Evolutionary conservation across 2,888 invertebrate species (phyloP), one percentile per base, ranked within the genome.

Genomic region (Drosophila algonquin): DNA sequence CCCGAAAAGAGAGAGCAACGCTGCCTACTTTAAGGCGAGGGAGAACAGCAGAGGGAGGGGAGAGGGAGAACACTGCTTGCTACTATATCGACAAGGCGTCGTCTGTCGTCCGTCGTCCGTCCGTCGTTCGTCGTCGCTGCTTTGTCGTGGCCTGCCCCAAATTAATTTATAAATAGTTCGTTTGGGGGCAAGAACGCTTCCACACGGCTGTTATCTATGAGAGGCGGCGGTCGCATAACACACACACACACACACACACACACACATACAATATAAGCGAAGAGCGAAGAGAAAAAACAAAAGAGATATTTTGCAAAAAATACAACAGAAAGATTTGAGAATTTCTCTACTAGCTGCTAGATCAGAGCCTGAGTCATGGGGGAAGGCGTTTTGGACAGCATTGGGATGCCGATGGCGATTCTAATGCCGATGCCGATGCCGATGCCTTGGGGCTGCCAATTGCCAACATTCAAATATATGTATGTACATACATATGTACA

Each of bases 111-210:
- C 2, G 78, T 67, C 58, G 52, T 61, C 55, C 30, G 8, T 30
- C 8, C 82, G 78, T 73, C 40, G 53, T 32, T 32, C 82, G 76
- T 67, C 53, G 53, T 54, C 55, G 50, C 27, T 69, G 65, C 63
- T 56, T 76, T 70, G 27, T 51, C 63, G 72, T 70, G 80, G 85
- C 77, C 84, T 84, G 84, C 81, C 85, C 87, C 85, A 86, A 86
- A 85, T 86, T 67, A 56, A 77, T 87, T 72, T 86, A 86, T 73
- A 82, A 86, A 86, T 86, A 86, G 76, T 74, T 63, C 69, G 55
- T 73, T 75, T 73, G 69, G 54, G 72, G 58, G 63, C 58, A 72
- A 72, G 58, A 72, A 24, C 57, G 62, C 40, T 68, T 51, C 61
- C 65, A 52, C 70, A 82, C 73, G 83, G 77, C 76, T 85, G 74